Percentiles rank a stretch among this genome's conserved stretches.
Conservation (phyloP, 2,888 invertebrate genomes). For the Lacanobia oleracea region DNA sequence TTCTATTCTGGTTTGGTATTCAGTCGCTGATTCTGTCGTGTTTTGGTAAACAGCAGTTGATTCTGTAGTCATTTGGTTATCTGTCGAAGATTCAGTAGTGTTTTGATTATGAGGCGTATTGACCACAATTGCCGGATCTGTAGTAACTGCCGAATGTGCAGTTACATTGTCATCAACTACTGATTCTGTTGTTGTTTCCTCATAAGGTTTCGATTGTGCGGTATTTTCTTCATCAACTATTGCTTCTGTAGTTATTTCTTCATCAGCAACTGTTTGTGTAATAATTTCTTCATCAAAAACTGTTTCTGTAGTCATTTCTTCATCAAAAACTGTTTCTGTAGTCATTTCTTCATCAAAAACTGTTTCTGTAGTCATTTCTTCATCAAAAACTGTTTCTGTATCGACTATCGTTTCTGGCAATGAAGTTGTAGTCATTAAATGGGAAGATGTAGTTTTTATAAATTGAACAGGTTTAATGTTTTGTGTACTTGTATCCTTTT, state of each 20-base stretch:
- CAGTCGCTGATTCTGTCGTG: background rate
- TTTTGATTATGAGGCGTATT: no score
- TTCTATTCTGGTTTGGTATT: background rate
- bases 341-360: background rate
- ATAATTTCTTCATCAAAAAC: background rate
- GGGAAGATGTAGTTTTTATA: background rate
- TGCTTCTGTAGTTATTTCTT: background rate
- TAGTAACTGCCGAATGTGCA: background rate
- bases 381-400: background rate
- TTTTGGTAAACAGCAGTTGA: background rate
- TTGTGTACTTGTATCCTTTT: background rate
- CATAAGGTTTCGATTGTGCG: background rate
- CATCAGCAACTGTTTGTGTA: background rate
- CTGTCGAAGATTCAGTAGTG: no score
- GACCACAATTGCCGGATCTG: background rate
- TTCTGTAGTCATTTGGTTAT: background rate
- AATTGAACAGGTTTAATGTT: background rate
- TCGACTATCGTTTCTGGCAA: background rate
- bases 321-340: background rate
- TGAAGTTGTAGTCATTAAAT: background rate
- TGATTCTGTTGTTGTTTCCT: background rate
- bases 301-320: background rate
- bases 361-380: background rate
- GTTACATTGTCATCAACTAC: background rate
- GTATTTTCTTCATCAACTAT: background rate